Conservation (phyloP, 2,888 invertebrate species). For the Herminia tarsipennalis region DNA sequence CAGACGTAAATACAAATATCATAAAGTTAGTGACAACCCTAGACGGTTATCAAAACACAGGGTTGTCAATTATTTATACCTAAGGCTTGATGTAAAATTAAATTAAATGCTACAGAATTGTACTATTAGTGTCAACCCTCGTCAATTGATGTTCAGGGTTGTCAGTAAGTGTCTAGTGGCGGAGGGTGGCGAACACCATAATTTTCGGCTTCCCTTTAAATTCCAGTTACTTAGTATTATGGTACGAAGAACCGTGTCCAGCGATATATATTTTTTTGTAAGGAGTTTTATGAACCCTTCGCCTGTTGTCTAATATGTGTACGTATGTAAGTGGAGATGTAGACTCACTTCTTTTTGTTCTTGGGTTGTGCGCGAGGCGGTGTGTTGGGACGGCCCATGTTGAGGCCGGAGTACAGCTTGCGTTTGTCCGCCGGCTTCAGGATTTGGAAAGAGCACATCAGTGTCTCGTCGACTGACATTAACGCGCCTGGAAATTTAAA, state of each 20-base stretch:
- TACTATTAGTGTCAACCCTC: neutral
- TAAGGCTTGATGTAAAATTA: too few species aligned
- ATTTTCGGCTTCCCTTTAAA: too few species aligned
- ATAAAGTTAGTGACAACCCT: constrained; percentile 2
- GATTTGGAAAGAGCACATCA: constrained; percentile 99
- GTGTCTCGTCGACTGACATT: constrained; percentile 99
- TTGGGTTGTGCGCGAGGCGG: constrained; percentile 97
- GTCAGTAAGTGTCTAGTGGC: neutral
- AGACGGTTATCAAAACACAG: neutral
- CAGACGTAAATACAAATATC: neutral
- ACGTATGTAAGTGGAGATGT: neutral
- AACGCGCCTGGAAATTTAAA: constrained; percentile 88
- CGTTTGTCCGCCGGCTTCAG: constrained; percentile 99
- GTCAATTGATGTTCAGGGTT: neutral
- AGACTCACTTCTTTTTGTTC: constrained; percentile 96
- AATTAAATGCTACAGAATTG: too few species aligned
- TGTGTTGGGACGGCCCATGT: constrained; percentile 98
- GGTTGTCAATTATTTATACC: too few species aligned
- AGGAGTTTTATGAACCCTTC: too few species aligned
- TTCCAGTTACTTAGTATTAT: too few species aligned
- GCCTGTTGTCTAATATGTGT: neutral
- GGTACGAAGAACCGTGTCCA: too few species aligned
- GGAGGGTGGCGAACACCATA: too few species aligned
- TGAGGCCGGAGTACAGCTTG: constrained; percentile 97
- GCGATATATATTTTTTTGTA: too few species aligned